phyloP scores from a whole-genome alignment of 2,797 vertebrate species.

The Gila robusta region DNA sequence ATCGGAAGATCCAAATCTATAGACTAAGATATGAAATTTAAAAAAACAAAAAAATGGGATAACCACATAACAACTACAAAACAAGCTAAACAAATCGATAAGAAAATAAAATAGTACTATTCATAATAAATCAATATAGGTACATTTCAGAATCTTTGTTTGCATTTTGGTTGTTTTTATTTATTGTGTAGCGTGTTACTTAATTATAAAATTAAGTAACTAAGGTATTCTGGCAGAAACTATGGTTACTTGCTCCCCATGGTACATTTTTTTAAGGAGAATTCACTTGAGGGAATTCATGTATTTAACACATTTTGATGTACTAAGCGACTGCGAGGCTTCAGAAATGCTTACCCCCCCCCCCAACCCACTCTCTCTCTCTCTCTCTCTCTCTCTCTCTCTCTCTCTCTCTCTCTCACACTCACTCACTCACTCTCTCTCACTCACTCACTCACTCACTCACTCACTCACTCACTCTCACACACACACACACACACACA shows the following conservation, averaged over 20 bases:
- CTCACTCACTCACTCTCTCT: no score
- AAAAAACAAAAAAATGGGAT: background rate
- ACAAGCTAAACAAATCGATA: background rate
- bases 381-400: no score
- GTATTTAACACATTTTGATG: background rate
- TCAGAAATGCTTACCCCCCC: background rate
- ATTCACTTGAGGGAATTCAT: background rate
- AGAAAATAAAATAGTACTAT: background rate
- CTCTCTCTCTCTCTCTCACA: no score
- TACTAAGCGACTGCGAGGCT: background rate
- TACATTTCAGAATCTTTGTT: background rate
- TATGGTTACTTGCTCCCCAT: background rate
- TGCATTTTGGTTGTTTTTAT: background rate
- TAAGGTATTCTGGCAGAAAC: background rate
- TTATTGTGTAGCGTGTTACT: background rate
- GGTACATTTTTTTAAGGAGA: background rate
- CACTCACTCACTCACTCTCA: no score
- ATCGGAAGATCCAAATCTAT: background rate
- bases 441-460: no score
- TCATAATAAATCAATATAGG: background rate
- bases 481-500: background rate
- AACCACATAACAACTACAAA: background rate
- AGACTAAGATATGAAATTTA: background rate
- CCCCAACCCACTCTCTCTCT: no score
- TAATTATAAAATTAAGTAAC: background rate